Base-by-base conservation (phyloP, 1,140 invertebrate species). In the Caenorhabditis briggsae region DNA sequence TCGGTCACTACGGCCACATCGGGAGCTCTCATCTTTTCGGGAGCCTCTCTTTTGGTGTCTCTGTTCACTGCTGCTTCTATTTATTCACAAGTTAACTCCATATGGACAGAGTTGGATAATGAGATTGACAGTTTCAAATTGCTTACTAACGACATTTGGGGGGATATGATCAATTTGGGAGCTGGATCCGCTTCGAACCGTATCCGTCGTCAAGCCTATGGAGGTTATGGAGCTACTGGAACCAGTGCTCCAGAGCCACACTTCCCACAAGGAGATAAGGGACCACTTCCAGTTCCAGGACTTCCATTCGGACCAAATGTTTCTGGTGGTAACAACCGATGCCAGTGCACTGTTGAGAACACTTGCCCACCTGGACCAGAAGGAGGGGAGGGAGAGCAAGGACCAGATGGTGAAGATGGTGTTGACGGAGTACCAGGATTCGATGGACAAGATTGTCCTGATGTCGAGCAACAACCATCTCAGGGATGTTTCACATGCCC, bases 401-500 rank as follows among this genome's bases (percentile, higher is more conserved):
- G 90, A 53, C 53, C 61, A 43, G 86, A 89, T 55, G 90, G 90
- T 55, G 53, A 53, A 14, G 87, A 83, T 78, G 90, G 90, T 48
- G 14, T 88, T n/a, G 78, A 88, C 20, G 90, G 90, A 83, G 58
- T 83, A 6, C 84, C 88, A 41, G 90, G 90, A 33, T 50, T 84
- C 41, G 82, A 90, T 20, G 90, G 90, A 23, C 61, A 84, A 41
- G 59, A 91, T 70, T 90, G 87, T 11, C 89, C 89, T 46, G 88
- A 90, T 55, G 59, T 89, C 18, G 74, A 83, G 48, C 74, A 86
- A 8, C 61, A 87, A 84, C 48, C 50, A 48, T 87, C 85, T 41
- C 86, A 90, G 83, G 89, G 88, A 74, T 90, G 90, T 70, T 90
- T 91, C 89, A 90, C 83, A 41, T 90, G 90, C 83, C 90, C 90